A percentile compares a stretch with the other conserved stretches of the same genome.
phyloP scores from a whole-genome alignment of 2,113 vertebrate species.

The Corythaixoides concolor region DNA sequence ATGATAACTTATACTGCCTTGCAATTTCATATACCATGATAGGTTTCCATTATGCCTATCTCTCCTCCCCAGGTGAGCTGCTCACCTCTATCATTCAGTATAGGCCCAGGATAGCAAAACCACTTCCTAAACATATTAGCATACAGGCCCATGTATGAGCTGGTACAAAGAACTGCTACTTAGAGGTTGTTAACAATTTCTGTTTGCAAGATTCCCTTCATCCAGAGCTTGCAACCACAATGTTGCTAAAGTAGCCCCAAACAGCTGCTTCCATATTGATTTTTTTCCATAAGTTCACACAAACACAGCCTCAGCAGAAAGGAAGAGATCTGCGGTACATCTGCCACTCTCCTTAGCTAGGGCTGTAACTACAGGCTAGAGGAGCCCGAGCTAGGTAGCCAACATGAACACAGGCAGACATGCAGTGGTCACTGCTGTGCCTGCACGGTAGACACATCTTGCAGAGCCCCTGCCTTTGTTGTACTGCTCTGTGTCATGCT shows the following conservation, averaged over 20 bases:
- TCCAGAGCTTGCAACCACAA: neutral
- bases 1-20: neutral
- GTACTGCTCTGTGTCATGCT: too few relatives aligned
- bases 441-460: too few relatives aligned
- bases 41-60: neutral
- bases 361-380: neutral
- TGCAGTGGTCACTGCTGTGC: neutral
- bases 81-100: neutral
- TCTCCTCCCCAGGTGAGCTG: neutral
- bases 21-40: neutral
- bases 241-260: neutral
- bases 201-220: neutral
- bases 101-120: neutral
- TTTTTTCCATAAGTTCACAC: neutral
- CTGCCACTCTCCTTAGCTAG: neutral
- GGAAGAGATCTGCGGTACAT: fast-evolving
- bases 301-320: neutral
- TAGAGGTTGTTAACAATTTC: neutral
- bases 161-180: neutral
- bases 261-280: neutral
- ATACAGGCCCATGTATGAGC: neutral
- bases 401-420: neutral
- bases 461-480: neutral
- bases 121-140: neutral
- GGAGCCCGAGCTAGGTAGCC: fast-evolving